A percentile compares a stretch with the other conserved stretches of the same genome.
Evolutionary conservation across 2,888 invertebrate species (phyloP).

Genomic region (Sericinus montela): DNA sequence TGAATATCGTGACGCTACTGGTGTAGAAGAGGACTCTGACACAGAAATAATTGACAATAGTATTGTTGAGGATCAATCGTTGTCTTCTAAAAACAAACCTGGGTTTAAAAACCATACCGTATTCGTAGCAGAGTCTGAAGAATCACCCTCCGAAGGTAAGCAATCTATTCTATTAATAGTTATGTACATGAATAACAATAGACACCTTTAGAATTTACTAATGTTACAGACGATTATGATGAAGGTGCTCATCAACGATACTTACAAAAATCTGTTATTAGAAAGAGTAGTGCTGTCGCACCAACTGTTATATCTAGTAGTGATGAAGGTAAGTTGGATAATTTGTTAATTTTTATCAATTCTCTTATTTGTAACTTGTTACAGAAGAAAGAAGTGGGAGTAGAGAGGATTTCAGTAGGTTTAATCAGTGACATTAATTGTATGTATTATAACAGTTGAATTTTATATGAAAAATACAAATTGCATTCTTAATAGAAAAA

Average conservation of each 20-base stretch:
- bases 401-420: no score
- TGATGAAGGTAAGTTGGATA: slow-evolving; percentile 47
- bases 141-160: slow-evolving; percentile 49
- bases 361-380: no score
- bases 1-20: slow-evolving; percentile 58
- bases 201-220: neutral
- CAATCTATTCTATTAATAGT: neutral
- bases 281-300: slow-evolving; percentile 34
- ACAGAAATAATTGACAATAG: slow-evolving; percentile 61
- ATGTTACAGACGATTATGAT: slow-evolving; percentile 39
- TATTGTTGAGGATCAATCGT: slow-evolving; percentile 40
- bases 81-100: slow-evolving; percentile 40
- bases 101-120: slow-evolving; percentile 49
- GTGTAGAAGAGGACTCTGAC: slow-evolving; percentile 47
- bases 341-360: no score
- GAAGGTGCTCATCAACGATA: slow-evolving; percentile 24
- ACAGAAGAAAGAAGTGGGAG: no score
- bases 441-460: no score
- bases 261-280: slow-evolving; percentile 29
- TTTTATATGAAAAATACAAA: no score
- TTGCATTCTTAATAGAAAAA: no score
- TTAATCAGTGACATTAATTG: no score
- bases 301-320: slow-evolving; percentile 44
- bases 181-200: neutral
- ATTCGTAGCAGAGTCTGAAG: slow-evolving; percentile 66